Conservation (phyloP, 2,888 invertebrate species). For the Helleia helle region DNA sequence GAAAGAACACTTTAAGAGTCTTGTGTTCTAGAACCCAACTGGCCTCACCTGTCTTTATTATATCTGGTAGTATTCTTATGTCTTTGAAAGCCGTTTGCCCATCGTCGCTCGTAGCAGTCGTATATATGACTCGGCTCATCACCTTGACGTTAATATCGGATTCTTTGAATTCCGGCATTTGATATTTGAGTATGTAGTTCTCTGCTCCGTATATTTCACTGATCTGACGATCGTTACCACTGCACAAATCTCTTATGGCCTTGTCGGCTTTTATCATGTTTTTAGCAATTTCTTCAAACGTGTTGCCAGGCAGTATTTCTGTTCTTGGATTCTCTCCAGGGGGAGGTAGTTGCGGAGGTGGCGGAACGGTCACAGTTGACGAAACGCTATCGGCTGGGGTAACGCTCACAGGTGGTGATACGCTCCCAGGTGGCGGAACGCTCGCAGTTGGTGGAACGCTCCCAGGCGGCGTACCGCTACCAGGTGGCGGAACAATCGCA, state of each 20-base stretch:
- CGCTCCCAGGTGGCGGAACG: too few species aligned
- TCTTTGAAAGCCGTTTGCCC: neutral
- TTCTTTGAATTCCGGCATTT: neutral
- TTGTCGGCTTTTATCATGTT: neutral
- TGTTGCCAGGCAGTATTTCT: neutral
- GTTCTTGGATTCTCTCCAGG: neutral
- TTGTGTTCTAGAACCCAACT: neutral
- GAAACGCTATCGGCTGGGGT: too few species aligned
- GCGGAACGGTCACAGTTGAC: too few species aligned
- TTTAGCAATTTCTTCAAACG: neutral
- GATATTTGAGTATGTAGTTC: neutral
- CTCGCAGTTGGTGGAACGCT: too few species aligned
- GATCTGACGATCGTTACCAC: neutral
- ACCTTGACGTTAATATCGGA: neutral
- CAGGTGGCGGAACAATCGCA: too few species aligned
- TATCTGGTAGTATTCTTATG: neutral
- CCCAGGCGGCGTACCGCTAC: too few species aligned
- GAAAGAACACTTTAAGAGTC: too few species aligned
- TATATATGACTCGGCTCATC: neutral
- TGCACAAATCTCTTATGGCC: neutral
- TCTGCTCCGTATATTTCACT: neutral
- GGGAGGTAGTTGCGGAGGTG: too few species aligned
- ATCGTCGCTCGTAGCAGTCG: neutral
- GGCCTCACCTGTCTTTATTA: neutral
- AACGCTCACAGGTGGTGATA: too few species aligned